phyloP scores from a whole-genome alignment of 2,113 vertebrate genomes.

The Pituophis catenifer region DNA sequence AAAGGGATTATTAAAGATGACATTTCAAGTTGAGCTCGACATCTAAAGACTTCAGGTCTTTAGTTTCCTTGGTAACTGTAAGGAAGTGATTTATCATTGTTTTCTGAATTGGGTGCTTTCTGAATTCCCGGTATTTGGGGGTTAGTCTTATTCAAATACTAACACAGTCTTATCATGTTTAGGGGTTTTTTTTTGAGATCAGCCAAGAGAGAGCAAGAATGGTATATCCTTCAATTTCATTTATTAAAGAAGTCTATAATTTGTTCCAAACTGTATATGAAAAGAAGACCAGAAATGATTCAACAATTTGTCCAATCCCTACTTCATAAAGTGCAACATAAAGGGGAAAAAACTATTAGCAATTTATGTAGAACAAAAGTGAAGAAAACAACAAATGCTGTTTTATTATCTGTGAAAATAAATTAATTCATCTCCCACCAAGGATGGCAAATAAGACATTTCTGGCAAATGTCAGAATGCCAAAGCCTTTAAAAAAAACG shows the following conservation, averaged over 20 bases:
- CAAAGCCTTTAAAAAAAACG: neutral
- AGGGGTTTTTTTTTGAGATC: neutral
- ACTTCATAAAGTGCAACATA: neutral
- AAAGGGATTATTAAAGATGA: fast-evolving
- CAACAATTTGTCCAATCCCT: neutral
- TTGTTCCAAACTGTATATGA: neutral
- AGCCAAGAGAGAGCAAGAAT: neutral
- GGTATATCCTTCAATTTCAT: neutral
- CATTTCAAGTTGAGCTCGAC: neutral
- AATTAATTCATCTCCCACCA: fast-evolving
- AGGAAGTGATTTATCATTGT: neutral
- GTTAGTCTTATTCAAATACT: neutral
- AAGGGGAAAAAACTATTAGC: neutral
- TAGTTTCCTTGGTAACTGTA: neutral
- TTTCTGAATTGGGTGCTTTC: neutral
- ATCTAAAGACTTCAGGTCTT: neutral
- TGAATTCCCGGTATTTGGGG: neutral
- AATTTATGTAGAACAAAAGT: neutral
- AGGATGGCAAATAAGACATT: fast-evolving
- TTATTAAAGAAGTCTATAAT: neutral
- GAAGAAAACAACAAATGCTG: neutral
- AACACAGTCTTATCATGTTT: neutral
- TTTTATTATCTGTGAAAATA: neutral
- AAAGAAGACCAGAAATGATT: neutral
- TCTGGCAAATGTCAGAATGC: fast-evolving